Percentiles rank a stretch among this genome's conserved stretches.
Conservation (phyloP, 2,888 invertebrate species). For the Priocnemis perturbator region DNA sequence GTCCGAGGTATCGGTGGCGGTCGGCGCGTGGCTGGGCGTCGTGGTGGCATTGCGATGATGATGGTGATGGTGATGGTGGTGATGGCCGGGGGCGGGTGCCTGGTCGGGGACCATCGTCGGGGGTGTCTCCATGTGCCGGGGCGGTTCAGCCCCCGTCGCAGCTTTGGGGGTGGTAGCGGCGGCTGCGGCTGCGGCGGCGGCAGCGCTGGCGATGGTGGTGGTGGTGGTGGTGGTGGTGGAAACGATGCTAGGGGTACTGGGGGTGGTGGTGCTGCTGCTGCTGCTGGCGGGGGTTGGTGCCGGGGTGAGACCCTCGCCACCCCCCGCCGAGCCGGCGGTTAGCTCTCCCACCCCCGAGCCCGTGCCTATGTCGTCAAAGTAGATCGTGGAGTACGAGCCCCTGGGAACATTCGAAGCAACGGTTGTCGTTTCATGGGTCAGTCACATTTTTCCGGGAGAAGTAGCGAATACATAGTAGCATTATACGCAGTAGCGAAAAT, state of each 20-base stretch:
- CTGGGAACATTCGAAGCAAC: conserved; percentile 46
- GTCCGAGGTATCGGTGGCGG: conserved; percentile 48
- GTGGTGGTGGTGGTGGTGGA: conserved; percentile 36
- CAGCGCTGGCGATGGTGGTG: too few species aligned
- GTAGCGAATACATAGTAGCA: too few species aligned
- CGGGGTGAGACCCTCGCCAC: conserved; percentile 57
- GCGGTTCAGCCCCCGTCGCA: conserved; percentile 57
- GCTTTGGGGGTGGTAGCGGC: conserved; percentile 42
- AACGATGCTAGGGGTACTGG: conserved; percentile 33
- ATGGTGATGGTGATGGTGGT: conserved; percentile 61
- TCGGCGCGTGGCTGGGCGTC: conserved; percentile 40
- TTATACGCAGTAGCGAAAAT: too few species aligned
- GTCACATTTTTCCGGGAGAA: too few species aligned
- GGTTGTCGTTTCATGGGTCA: too few species aligned
- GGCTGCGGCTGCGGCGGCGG: conserved; percentile 27
- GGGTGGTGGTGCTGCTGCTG: conserved; percentile 40
- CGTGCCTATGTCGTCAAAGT: conserved; percentile 67
- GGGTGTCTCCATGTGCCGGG: conserved; percentile 61
- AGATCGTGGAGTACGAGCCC: conserved; percentile 66
- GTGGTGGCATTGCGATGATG: conserved; percentile 54
- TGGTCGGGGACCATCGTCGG: conserved; percentile 66
- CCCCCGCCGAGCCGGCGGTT: conserved; percentile 55
- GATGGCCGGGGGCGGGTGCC: conserved; percentile 58
- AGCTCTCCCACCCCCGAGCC: conserved; percentile 62
- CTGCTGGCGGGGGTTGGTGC: conserved; percentile 53